Evolutionary conservation across 2,797 vertebrate species (phyloP).

Genomic region (Xenopus petersii): DNA sequence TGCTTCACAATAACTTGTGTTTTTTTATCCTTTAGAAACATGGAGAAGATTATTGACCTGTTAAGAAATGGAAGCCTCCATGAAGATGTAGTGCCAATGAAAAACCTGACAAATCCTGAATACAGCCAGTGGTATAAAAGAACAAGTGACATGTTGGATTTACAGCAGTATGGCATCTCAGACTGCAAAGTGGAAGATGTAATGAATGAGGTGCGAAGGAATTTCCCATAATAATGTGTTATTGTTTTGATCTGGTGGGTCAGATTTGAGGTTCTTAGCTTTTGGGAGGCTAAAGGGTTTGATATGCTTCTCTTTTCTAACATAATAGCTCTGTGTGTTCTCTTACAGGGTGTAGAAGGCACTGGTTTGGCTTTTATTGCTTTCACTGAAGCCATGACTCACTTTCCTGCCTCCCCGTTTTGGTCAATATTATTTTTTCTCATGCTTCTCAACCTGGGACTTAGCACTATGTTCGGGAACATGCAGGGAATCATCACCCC

Average conservation of each 20-base stretch:
- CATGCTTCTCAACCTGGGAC: conserved; percentile 74
- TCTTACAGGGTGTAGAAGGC: conserved; percentile 70
- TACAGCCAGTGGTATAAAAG: conserved; percentile 46
- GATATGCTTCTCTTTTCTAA: background rate
- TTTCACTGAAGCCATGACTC: conserved; percentile 77
- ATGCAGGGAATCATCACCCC: conserved; percentile 79
- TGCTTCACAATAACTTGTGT: too few relatives aligned
- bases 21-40: conserved; percentile 6
- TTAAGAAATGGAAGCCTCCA: background rate
- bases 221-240: too few relatives aligned
- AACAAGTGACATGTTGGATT: background rate
- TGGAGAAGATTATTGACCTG: background rate
- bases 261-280: too few relatives aligned
- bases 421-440: conserved; percentile 82
- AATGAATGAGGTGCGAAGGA: conserved; percentile 30
- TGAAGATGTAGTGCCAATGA: background rate
- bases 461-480: conserved; percentile 76
- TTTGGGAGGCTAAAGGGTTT: too few relatives aligned
- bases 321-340: too few relatives aligned
- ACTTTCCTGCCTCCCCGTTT: conserved; percentile 74
- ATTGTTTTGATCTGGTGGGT: too few relatives aligned
- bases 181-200: conserved; percentile 42
- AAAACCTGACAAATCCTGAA: conserved; percentile 15
- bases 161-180: conserved; percentile 7
- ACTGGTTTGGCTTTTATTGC: conserved; percentile 74